phyloP scores from a whole-genome alignment of 2,113 vertebrate species.

The Mionectes macconnelli region DNA sequence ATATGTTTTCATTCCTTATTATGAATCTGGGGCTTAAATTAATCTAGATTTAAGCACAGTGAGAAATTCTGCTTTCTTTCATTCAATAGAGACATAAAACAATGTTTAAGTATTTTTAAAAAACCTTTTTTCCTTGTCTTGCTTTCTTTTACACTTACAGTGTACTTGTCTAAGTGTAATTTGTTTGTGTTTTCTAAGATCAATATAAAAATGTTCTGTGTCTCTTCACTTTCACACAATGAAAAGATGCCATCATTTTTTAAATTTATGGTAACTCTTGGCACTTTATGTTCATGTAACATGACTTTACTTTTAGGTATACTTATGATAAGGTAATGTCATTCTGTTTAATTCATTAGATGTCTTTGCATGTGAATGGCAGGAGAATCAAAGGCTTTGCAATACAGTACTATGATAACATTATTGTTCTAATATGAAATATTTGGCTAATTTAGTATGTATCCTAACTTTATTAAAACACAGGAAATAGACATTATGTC shows the following conservation, averaged over 20 bases:
- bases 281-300: not conserved
- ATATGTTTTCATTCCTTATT: not conserved
- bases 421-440: not conserved
- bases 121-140: not conserved
- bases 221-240: not conserved
- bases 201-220: not conserved
- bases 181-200: not conserved
- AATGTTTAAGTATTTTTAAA: not conserved
- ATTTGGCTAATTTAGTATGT: not conserved
- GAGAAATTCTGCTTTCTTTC: not conserved
- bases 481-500: not conserved
- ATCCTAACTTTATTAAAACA: not conserved
- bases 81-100: not conserved
- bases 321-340: not conserved
- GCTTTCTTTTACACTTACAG: not conserved
- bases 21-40: not conserved
- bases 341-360: not conserved
- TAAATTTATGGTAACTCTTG: not conserved
- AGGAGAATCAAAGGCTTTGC: not conserved
- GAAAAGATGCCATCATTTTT: not conserved
- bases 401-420: not conserved
- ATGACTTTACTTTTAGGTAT: not conserved
- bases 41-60: not conserved
- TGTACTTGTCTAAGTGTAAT: not conserved
- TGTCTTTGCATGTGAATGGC: not conserved